Percentiles rank a stretch among this genome's conserved stretches.
Evolutionary conservation across 2,797 vertebrate species (phyloP).

Genomic region (Smutsia temminckii): DNA sequence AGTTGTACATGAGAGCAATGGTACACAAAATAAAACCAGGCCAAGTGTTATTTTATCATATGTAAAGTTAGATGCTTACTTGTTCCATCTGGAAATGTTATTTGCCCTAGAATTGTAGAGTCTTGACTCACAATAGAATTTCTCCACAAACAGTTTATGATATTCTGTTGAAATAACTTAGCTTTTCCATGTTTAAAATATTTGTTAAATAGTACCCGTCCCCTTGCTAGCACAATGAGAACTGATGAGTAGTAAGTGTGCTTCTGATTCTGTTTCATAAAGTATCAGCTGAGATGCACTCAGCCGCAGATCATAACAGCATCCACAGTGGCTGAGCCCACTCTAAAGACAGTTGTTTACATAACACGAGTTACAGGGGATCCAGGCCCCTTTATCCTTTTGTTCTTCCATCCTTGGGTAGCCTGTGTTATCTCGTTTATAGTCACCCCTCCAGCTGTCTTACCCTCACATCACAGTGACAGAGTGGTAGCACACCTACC

Average conservation of each 20-base stretch:
- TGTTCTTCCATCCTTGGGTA: background rate
- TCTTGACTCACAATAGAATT: background rate
- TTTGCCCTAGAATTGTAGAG: background rate
- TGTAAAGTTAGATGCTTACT: conserved; percentile 43
- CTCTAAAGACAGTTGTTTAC: background rate
- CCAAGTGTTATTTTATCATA: background rate
- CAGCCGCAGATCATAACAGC: background rate
- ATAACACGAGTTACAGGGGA: background rate
- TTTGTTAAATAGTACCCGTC: background rate
- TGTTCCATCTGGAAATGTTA: background rate
- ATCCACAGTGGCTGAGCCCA: background rate
- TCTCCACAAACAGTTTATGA: background rate
- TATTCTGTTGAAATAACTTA: background rate
- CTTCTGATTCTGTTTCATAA: background rate
- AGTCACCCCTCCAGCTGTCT: background rate
- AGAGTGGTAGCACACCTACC: background rate
- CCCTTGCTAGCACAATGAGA: background rate
- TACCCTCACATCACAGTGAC: background rate
- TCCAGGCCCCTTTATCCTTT: background rate
- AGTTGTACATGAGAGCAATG: conserved; percentile 60
- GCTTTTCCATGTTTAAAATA: background rate
- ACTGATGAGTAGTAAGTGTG: background rate
- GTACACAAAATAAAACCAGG: conserved; percentile 57
- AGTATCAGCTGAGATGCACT: background rate
- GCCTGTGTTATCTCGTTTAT: background rate